phyloP scores from a whole-genome alignment of 1,140 invertebrate species.

The Metaphire vulgaris region DNA sequence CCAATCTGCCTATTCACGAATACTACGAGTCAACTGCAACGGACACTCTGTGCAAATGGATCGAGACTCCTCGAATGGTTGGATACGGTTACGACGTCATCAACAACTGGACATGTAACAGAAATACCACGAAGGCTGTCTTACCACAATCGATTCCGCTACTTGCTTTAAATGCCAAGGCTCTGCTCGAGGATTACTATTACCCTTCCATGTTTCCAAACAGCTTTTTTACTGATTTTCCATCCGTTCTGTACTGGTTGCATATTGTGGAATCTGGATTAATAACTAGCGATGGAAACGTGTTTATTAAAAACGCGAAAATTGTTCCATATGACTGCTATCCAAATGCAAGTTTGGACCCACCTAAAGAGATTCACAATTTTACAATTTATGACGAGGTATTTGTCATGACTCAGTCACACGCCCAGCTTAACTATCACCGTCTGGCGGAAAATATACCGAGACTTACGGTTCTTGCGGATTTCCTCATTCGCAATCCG shows the following conservation, averaged over 20 bases:
- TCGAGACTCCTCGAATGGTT: neutral
- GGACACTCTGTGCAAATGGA: neutral
- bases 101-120: neutral
- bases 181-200: neutral
- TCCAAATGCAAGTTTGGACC: neutral
- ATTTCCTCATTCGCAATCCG: conserved; percentile 14
- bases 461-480: conserved; percentile 9
- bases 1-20: neutral
- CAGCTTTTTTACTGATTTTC: neutral
- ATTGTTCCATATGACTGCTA: neutral
- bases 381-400: conserved; percentile 7
- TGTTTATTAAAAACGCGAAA: neutral
- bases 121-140: neutral
- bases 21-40: neutral
- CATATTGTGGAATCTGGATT: neutral
- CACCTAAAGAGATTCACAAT: neutral
- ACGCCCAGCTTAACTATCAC: conserved; percentile 9
- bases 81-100: neutral
- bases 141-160: neutral
- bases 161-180: neutral
- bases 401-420: conserved; percentile 20
- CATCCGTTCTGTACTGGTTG: neutral
- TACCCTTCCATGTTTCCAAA: neutral
- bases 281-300: neutral
- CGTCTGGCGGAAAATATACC: conserved; percentile 16